Evolutionary conservation across 1,140 invertebrate species (phyloP), one percentile per base, ranked within the genome.

Genomic region (Odontomachus brunneus): DNA sequence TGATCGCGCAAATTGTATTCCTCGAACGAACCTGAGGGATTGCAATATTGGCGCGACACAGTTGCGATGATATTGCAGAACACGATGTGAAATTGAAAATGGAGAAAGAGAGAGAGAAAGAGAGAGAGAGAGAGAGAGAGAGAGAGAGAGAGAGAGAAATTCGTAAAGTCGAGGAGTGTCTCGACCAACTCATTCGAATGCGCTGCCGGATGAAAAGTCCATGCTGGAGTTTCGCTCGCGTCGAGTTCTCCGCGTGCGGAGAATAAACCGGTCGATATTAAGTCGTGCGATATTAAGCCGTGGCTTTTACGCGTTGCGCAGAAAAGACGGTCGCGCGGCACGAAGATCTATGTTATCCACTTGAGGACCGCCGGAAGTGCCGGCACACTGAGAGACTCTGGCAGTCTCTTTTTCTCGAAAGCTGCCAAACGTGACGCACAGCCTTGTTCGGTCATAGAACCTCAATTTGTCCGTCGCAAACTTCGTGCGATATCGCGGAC

Each of bases 1-100:
- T 80, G 75, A 80, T 69, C 75, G 65, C 75, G 38, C 75, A 80
- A 80, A 80, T 80, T 80, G 75, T 80, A 80, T 80, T 80, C 75
- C 65, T 71, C n/a, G 66, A 69, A 26, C 75, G 65, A 80, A 80
- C 65, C 75, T 69, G 49, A 69, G 38, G 65, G 75, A 80, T 57
- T 71, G 75, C 75, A 80, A 80, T 69, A 80, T 69, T 80, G 75
- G 75, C 75, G 65, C 75, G 75, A 80, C 75, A 24, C 65, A 65
- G 57, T 80, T 71, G 51, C 65, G 53, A 80, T 80, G 75, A 80
- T 80, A 80, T 80, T 80, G 66, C 69, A 49, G 51, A 71, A 14
- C 33, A 57, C 51, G 75, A 80, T 48, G 75, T 65, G 75, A 71
- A 80, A 80, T 80, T 80, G 75, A 33, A 71, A 71, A 71, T 65